Evolutionary conservation across 2,797 vertebrate species (phyloP).

Genomic region (Halcyon chelicuti): DNA sequence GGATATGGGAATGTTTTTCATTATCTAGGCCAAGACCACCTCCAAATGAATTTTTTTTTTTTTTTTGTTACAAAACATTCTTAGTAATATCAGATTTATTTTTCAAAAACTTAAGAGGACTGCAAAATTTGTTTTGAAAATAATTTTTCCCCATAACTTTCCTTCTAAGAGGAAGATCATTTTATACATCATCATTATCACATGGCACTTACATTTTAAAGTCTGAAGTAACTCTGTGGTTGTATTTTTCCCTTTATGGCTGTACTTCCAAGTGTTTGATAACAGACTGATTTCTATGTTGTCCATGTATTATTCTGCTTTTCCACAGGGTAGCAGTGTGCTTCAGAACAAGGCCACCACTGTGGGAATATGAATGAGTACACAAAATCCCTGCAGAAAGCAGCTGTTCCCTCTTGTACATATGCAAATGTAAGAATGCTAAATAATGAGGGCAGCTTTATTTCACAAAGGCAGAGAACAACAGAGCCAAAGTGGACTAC

Average conservation of each 20-base stretch:
- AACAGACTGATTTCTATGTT: not conserved
- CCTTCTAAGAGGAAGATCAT: not conserved
- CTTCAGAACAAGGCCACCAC: constrained; percentile 69
- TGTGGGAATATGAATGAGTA: constrained; percentile 66
- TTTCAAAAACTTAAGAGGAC: not conserved
- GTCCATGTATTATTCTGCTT: constrained; percentile 69
- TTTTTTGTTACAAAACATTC: not conserved
- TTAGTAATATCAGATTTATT: not conserved
- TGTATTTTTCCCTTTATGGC: constrained; percentile 4
- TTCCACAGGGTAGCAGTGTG: constrained; percentile 74
- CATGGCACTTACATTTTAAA: not conserved
- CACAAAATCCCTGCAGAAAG: constrained; percentile 66
- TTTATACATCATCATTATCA: not conserved
- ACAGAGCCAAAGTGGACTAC: constrained; percentile 31
- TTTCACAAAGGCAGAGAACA: constrained; percentile 49
- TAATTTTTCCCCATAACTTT: not conserved
- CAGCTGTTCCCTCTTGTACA: constrained; percentile 64
- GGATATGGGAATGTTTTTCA: not conserved
- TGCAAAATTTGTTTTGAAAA: not conserved
- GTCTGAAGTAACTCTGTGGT: not conserved
- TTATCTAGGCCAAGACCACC: not conserved
- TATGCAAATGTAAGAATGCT: constrained; percentile 50
- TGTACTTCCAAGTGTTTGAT: constrained; percentile 16
- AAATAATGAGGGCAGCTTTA: constrained; percentile 52
- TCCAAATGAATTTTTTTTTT: not conserved